Base-by-base conservation (phyloP, 2,888 invertebrate species). In the Cremastinae sp. region DNA sequence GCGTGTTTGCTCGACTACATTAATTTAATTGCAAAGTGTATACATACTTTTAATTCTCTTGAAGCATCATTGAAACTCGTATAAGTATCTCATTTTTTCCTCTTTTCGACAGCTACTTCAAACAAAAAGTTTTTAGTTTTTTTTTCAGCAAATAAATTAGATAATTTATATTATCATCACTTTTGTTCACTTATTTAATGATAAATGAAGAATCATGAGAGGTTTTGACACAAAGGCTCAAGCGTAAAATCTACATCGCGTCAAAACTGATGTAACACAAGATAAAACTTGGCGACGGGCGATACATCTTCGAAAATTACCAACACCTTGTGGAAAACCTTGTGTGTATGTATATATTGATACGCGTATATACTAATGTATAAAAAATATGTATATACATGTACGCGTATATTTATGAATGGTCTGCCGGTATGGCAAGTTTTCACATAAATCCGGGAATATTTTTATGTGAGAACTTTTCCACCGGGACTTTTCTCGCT, bases 241-340 rank as follows among this genome's bases (percentile, higher is more conserved):
- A 18, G 79, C 79, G 78, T 80, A 74, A 80, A 83, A 79, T 80
- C 77, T 80, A 77, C 58, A 56, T 56, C 41, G 65, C 22, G 69
- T 72, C 72, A 56, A 39, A 20, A 61, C 56, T 65, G 76, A 78
- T 74, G 80, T 76, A 66, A 74, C 53, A 58, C 74, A 70, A 75
- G 85, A 83, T 85, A 85, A 84, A 85, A 84, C 80, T 83, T 58
- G 78, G 76, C 65, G 65, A 75, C 61, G 75, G 79, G 79, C 82
- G 81, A 85, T 85, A 84, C 83, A 83, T 85, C 84, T 83, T 79
- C 79, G 83, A 83, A 84, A 85, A 85, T 85, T 85, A 85, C 85
- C 79, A 78, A 77, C 82, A 79, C 82, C 81, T 78, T 81, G 75
- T 80, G 4, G 74, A 64, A 59, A 47, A 51, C 64, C 39, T 49